Base-by-base conservation (phyloP, 2,797 vertebrate genomes). In the Melanotaenia trifasciata region DNA sequence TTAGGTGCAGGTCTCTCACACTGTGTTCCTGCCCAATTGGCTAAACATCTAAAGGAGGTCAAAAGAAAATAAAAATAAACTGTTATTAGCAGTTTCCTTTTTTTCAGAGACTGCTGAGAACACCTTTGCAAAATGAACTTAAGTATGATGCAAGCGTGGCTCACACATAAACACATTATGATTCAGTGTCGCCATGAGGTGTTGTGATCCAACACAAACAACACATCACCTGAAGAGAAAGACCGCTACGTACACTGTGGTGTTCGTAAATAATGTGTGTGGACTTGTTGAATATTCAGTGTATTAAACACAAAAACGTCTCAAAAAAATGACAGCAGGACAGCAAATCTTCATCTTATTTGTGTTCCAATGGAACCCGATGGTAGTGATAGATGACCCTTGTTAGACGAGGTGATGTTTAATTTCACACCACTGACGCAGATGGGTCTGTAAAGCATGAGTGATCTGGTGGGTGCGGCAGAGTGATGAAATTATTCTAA, bases 1-100 rank as follows among this genome's bases (percentile, higher is more conserved):
- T 98, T 99, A 58, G 98, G 98, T 82, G 97, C 98, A 67, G 97
- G 98, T 83, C 98, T 96, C 89, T 99, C 98, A 83, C 98, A 99
- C 79, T 99, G 98, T 2, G 97, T 99, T 79, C 98, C 98, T 74
- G 98, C 97, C 98, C 98, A 99, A 88, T 98, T 99, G 89, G 96
- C 94, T 72, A 98, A 98, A 84, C 98, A 99, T 94, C 98, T 99
- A 91, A 90, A 95, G 95, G 83, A 90, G 92, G 87, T 84, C 76
- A 89, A 65, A 78, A 68, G 16, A 88, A 22, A 81, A 36, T 51
- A 61, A 71, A 81, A 79, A 82, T 79, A 77, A 79, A 70, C 45
- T 1, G 24, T 20, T 16, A 61, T 65, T 56, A 74, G 22, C 69
- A 47, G n/a, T 45, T 22, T 9, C 58, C 40, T 14, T 22, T n/a